Conservation (phyloP, 1,140 invertebrate species). For the Cardiocondyla obscurior region DNA sequence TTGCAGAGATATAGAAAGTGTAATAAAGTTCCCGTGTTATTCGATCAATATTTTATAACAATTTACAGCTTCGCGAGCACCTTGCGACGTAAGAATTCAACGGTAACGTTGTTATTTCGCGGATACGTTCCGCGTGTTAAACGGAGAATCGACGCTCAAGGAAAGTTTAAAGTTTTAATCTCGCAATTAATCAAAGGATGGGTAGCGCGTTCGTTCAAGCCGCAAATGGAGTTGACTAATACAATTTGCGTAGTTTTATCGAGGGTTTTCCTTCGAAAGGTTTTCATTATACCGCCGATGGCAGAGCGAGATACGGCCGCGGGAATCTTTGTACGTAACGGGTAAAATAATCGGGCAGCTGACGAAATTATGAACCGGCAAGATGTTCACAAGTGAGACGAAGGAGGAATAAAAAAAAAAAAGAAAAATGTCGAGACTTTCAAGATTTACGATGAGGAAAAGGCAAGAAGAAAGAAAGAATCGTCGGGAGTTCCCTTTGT, state of each 20-base stretch:
- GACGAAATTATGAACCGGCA: constrained; percentile 40
- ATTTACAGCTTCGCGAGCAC: neutral
- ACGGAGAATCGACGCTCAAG: neutral
- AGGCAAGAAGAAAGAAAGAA: constrained; percentile 20
- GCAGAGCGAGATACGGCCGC: neutral
- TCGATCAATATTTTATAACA: neutral
- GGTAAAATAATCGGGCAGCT: constrained; percentile 7
- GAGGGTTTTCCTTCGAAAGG: neutral
- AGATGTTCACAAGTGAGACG: constrained; percentile 25
- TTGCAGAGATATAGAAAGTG: neutral
- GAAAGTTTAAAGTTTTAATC: constrained; percentile 45
- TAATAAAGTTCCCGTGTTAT: neutral
- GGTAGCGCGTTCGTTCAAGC: constrained; percentile 1
- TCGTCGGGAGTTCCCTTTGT: constrained; percentile 50
- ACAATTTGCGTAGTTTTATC: constrained; percentile 24
- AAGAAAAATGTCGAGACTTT: constrained; percentile 28
- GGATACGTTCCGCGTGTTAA: neutral
- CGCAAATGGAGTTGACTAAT: constrained; percentile 30
- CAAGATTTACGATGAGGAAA: constrained; percentile 30
- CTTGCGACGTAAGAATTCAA: neutral
- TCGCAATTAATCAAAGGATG: constrained; percentile 27
- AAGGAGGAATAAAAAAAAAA: constrained; percentile 5
- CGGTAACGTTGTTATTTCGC: neutral
- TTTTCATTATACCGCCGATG: constrained; percentile 12
- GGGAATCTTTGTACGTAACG: neutral